Conservation (phyloP, 2,113 vertebrate genomes). For the Ascaphus truei region DNA sequence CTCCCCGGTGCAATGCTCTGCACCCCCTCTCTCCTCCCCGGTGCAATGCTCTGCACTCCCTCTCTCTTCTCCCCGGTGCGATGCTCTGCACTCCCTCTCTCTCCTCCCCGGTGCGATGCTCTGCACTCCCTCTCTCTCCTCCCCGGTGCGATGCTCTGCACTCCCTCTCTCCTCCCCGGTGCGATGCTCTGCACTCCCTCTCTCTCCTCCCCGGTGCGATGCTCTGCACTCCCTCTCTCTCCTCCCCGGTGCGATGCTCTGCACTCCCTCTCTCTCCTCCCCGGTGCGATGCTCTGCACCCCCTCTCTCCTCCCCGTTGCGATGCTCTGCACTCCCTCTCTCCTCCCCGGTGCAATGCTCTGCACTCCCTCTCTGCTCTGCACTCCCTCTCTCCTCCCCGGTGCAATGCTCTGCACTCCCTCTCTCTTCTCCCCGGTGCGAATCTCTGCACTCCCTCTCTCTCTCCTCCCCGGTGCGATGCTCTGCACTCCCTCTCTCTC, state of each 20-base stretch:
- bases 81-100: not conserved
- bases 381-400: not conserved
- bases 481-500: not conserved
- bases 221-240: not conserved
- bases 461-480: no score
- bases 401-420: not conserved
- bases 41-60: not conserved
- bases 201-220: no score
- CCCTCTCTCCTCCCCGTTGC: not conserved
- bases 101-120: no score
- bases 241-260: not conserved
- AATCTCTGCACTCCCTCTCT: not conserved
- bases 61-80: not conserved
- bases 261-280: not conserved
- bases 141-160: not conserved
- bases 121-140: not conserved
- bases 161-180: not conserved
- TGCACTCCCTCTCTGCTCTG: not conserved
- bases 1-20: no score
- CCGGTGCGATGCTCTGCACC: not conserved
- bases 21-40: not conserved
- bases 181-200: not conserved
- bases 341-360: not conserved
- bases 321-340: not conserved
- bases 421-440: not conserved